Evolutionary conservation across 2,888 invertebrate genomes (phyloP).

Genomic region (Hirtodrosophila confusa): DNA sequence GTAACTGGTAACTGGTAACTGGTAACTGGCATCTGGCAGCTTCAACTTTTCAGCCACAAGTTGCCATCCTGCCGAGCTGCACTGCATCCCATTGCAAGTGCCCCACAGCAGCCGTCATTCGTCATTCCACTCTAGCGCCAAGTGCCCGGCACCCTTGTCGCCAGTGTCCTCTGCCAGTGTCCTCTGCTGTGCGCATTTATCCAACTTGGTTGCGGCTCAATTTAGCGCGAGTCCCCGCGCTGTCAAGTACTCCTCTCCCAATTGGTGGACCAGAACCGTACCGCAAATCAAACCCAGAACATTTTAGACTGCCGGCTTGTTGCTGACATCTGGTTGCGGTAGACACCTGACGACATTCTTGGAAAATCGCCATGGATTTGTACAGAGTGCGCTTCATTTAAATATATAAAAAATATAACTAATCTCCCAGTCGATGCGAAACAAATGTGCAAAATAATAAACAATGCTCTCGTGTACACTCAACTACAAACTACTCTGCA

Average conservation of each 20-base stretch:
- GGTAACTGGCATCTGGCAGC: background rate
- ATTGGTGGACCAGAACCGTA: conserved; percentile 10
- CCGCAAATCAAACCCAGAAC: background rate
- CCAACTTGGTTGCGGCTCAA: conserved; percentile 50
- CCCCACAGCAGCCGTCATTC: conserved; percentile 17
- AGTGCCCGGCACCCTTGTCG: conserved; percentile 30
- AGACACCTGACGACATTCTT: too few species aligned
- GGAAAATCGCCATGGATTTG: too few species aligned
- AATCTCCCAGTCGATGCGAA: too few species aligned
- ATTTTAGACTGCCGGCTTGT: background rate
- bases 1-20: too few species aligned
- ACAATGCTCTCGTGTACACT: too few species aligned
- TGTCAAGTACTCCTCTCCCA: conserved; percentile 19
- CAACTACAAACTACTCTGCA: too few species aligned
- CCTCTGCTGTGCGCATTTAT: background rate
- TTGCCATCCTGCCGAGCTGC: conserved; percentile 5
- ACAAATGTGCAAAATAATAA: too few species aligned
- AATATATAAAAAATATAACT: too few species aligned
- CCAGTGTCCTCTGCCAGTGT: conserved; percentile 7
- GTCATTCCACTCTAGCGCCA: conserved; percentile 37
- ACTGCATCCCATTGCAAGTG: conserved; percentile 40
- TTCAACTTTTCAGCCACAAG: conserved; percentile 19
- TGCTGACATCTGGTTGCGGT: background rate
- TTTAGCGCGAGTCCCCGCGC: conserved; percentile 38
- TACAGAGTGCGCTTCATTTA: too few species aligned